Percentiles rank a stretch among this genome's conserved stretches.
Evolutionary conservation across 2,797 vertebrate species (phyloP).

Genomic region (Clarias fuscus): DNA sequence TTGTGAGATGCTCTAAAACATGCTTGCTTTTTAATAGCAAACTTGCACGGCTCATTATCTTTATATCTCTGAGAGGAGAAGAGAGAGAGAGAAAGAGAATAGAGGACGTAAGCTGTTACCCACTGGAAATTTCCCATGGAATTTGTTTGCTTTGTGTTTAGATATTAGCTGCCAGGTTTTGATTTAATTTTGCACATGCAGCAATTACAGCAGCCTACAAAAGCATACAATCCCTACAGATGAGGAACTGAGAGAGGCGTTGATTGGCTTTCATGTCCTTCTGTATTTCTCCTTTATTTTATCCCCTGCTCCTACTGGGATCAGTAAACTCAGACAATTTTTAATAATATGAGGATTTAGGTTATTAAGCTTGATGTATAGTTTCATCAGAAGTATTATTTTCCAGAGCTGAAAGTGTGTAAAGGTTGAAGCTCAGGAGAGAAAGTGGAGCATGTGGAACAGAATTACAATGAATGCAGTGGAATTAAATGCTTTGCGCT

Average conservation of each 20-base stretch:
- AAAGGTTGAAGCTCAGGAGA: constrained; percentile 19
- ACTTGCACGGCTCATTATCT: constrained; percentile 76
- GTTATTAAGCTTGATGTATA: constrained; percentile 26
- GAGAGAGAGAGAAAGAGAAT: background rate
- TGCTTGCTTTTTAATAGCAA: constrained; percentile 74
- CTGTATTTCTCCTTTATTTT: constrained; percentile 15
- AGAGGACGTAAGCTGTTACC: constrained; percentile 26
- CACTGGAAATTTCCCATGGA: background rate
- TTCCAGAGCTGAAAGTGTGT: background rate
- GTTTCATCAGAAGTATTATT: constrained; percentile 19
- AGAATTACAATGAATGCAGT: constrained; percentile 9
- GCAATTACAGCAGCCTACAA: constrained; percentile 19
- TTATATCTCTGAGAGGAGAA: constrained; percentile 55
- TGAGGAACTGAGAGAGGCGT: background rate
- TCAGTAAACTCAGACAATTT: background rate
- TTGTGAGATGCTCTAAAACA: constrained; percentile 69
- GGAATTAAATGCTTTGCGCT: background rate
- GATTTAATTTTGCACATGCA: background rate
- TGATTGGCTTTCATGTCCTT: constrained; percentile 24
- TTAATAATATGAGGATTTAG: constrained; percentile 18
- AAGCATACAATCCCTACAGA: constrained; percentile 13
- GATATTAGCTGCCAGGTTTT: background rate
- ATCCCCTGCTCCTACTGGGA: background rate
- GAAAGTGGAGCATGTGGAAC: background rate
- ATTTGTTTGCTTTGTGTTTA: constrained; percentile 10